Base-by-base conservation (phyloP, 1,140 invertebrate genomes). In the Dufourea novaeangliae region DNA sequence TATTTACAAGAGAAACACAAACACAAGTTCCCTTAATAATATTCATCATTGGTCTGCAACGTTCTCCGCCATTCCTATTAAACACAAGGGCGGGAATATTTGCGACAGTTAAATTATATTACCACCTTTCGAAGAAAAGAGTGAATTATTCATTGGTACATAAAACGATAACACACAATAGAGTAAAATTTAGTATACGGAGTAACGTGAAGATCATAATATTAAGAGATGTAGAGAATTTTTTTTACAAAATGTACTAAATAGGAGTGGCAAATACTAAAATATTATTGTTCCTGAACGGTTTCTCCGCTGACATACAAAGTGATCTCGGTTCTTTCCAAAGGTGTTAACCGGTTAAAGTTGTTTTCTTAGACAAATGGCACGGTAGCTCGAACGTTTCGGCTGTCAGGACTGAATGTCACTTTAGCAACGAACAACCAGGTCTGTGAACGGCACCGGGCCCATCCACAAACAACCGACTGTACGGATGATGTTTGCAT, bases 321-420 rank as follows among this genome's bases (percentile, higher is more conserved):
- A 78, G 56, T 63, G 50, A 63, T 72, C 80, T 39, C 44, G 34
- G 39, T 74, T 61, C 75, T 46, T 64, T n/a, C 59, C 34, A 37
- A 79, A 73, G 67, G 80, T 59, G 80, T 70, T 82, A 83, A 83
- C 68, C 50, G 82, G 76, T 83, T 83, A 83, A 83, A 83, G 75
- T 83, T 83, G 80, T 83, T 83, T 79, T 70, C 78, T 63, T 56
- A 83, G 77, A 79, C 66, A 83, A 82, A 74, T 54, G 54, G 64
- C 46, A 83, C 80, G 63, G 82, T 83, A 83, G 82, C 82, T 44
- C 44, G 68, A 54, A 56, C 32, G 70, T 83, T 83, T 78, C 70
- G 44, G 72, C 75, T 79, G 80, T 83, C 75, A 70, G 67, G 62
- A 74, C 50, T 69, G n/a, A 68, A 83, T 82, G 75, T 74, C 82